These are phyloP conservation scores for Sarcophaga rosellei DNA, from an alignment of 2,888 invertebrate genomes.

Conservation along the genomic window DNA sequence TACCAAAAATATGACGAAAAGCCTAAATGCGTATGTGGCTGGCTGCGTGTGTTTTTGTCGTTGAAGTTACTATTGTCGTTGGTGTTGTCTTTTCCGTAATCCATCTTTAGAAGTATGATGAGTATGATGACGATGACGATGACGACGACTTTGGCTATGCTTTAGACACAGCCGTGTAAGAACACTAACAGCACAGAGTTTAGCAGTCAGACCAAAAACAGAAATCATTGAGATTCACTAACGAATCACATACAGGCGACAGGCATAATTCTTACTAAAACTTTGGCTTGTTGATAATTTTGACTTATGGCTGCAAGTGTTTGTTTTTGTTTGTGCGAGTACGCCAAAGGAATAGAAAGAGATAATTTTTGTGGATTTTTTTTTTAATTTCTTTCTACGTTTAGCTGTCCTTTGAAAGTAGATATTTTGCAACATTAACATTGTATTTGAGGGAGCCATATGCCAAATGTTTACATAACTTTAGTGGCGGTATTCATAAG, in stretches of 20 bases:
- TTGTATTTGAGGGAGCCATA: conserved; percentile 56
- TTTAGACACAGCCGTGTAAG: conserved; percentile 24
- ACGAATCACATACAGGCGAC: conserved; percentile 67
- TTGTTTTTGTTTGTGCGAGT: conserved; percentile 6
- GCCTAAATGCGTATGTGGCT: conserved; percentile 14
- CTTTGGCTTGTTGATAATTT: conserved; percentile 79
- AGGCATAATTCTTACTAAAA: conserved; percentile 71
- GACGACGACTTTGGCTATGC: conserved; percentile 18
- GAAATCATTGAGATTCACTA: conserved; percentile 58
- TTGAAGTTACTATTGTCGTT: not conserved
- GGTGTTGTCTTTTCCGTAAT: conserved; percentile 63
- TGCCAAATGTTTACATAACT: conserved; percentile 31
- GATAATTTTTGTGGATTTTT: not conserved
- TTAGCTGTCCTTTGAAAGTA: conserved; percentile 21
- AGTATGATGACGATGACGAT: conserved; percentile 34
- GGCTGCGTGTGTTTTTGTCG: not conserved
- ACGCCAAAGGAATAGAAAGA: conserved; percentile 53
- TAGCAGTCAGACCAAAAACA: conserved; percentile 39
- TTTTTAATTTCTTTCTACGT: not conserved
- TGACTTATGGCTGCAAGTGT: conserved; percentile 77
- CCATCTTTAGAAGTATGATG: conserved; percentile 69
- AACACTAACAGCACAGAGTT: conserved; percentile 14
- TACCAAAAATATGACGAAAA: conserved; percentile 27
- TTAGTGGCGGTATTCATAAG: not conserved
- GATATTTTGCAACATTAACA: conserved; percentile 62